Percentiles rank a stretch among this genome's conserved stretches.
Conservation (phyloP, 2,113 vertebrate genomes). For the Lamprologus callipterus region DNA sequence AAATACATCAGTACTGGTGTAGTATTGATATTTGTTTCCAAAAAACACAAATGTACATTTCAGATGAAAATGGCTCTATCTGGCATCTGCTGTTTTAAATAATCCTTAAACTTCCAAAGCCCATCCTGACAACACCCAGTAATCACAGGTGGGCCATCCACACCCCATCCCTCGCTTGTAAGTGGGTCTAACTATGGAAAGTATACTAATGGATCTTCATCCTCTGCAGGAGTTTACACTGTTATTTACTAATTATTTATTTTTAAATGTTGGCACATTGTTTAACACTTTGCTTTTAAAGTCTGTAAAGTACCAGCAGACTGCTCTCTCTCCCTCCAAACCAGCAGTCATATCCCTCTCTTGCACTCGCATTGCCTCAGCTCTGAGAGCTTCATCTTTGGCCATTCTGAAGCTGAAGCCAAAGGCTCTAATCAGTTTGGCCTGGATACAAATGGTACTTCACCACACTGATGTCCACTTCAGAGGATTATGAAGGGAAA, state of each 20-base stretch:
- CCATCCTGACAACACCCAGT: not conserved
- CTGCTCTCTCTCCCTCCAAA: not conserved
- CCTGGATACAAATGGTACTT: not conserved
- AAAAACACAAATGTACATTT: not conserved
- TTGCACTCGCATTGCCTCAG: not conserved
- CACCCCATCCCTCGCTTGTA: not conserved
- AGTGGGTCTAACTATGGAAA: not conserved
- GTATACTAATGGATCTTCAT: not conserved
- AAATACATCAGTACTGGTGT: not conserved
- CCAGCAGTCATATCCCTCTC: rapidly evolving
- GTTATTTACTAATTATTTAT: not conserved
- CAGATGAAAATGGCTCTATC: not conserved
- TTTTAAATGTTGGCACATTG: not conserved
- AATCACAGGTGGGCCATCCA: not conserved
- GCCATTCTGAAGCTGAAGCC: not conserved
- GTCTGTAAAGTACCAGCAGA: not conserved
- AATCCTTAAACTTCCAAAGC: not conserved
- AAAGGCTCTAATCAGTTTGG: not conserved
- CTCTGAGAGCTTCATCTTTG: not conserved
- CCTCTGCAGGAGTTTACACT: not conserved
- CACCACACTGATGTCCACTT: not conserved
- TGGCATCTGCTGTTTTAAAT: not conserved
- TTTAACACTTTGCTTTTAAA: not conserved
- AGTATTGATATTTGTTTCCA: rapidly evolving
- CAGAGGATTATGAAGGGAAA: not conserved